Evolutionary conservation across 2,797 vertebrate species (phyloP).

Genomic region (Pelobates cultripes): DNA sequence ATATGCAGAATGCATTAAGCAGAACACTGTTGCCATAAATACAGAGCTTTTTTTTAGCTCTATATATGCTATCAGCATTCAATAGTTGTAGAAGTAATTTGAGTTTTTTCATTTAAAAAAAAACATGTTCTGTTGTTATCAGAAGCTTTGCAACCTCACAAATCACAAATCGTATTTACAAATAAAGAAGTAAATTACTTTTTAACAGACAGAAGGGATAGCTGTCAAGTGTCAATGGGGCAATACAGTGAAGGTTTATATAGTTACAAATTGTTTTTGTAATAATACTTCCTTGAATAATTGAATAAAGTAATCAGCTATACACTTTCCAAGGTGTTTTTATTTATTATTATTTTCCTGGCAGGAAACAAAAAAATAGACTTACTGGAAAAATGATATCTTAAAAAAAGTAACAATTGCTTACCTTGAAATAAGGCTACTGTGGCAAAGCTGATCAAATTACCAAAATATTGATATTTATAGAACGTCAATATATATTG

Average conservation of each 20-base stretch:
- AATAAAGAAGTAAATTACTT: not conserved
- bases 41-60: not conserved
- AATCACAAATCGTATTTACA: not conserved
- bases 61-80: not conserved
- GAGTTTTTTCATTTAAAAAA: not conserved
- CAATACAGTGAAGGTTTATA: not conserved
- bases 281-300: no score
- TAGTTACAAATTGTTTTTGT: not conserved
- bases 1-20: not conserved
- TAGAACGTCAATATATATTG: no score
- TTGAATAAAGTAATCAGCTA: not conserved
- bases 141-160: not conserved
- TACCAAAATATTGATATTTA: no score
- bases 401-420: no score
- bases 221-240: not conserved
- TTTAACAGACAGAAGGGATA: not conserved
- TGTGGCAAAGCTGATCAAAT: no score
- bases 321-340: not conserved
- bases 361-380: no score
- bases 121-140: not conserved
- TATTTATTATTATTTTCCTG: no score
- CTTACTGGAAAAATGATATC: no score
- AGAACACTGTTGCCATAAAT: not conserved
- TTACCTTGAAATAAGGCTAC: no score
- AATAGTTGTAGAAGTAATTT: not conserved